Base-by-base conservation (phyloP, 2,888 invertebrate genomes). In the Drosophila lacicola region DNA sequence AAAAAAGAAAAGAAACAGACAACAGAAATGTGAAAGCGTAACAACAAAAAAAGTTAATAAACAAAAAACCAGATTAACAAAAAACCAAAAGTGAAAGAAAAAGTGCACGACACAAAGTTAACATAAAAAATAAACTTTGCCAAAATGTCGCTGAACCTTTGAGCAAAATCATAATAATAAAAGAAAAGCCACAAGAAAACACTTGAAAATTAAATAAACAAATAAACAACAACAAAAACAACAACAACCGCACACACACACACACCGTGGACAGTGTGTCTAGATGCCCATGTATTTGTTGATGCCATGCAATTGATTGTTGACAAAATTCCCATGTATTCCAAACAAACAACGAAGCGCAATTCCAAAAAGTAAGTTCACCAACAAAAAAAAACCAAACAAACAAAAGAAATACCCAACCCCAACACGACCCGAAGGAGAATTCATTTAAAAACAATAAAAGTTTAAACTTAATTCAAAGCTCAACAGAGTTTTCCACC, bases 321-420 rank as follows among this genome's bases (percentile, higher is more conserved):
- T 90, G 91, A 91, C 91, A 91, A 91, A 92, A 91, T 91, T 91
- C 91, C 91, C 92, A 91, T 91, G 91, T 91, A 92, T 92, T 92
- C 91, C 90, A 91, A 91, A 90, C 92, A 91, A 91, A 91, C 91
- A 89, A 89, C 92, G 91, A 91, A 91, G 91, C 92, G 91, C 86
- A 91, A 91, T 90, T 91, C 92, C 90, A 91, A 91, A 91, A 91
- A 92, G 91, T 91, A 91, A 91, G 91, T 91, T 82, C 70, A 41
- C 37, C 54, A 64, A 17, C 17, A 46, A 13, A 21, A 11, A 11
- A 21, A 41, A 33, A 67, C 25, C 57, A 57, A 49, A 58, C 36
- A 4, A 17, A 49, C 57, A 29, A 14, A 42, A 49, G 9, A 33
- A 33, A 33, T 9, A 29, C 17, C 25, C 25, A 14, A 14, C 29